Base-by-base conservation (phyloP, 1,140 invertebrate genomes). In the Procambarus virginalis region DNA sequence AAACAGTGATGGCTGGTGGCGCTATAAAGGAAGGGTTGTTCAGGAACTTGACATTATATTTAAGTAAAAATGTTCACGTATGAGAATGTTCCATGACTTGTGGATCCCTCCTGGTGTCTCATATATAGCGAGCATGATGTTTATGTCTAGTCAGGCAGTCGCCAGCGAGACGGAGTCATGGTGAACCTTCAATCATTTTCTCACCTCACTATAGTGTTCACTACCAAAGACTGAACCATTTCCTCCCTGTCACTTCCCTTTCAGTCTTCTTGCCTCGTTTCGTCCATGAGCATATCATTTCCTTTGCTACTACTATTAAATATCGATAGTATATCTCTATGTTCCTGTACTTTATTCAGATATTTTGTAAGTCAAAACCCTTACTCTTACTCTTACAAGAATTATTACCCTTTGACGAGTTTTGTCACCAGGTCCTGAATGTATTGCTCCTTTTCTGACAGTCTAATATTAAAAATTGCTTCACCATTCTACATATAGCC, bases 121-220 rank as follows among this genome's bases (percentile, higher is more conserved):
- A 78, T 51, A 78, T 70, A n/a, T 70, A 70, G 77, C 49, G 77
- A 78, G n/a, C 14, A 34, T 78, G 46, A 17, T 78, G 77, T 78
- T 20, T 78, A 78, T 78, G 48, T 78, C 77, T 78, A 78, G 77
- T 78, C 77, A 78, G 77, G 49, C 51, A 55, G 77, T 34, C 64
- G 64, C n/a, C 68, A 70, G 68, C 68, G 46, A 78, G 77, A 78
- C 77, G 51, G 77, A 20, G 20, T 49, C 46, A 49, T 20, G 46
- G 46, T 78, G 48, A 55, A 78, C 48, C 48, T 78, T 17, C 46
- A 20, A 9, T 6, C 46, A 78, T 8, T 3, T 12, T 17, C 3
- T 20, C 46, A 49, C 6, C 10, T 51, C 48, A 78, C 20, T 46
- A 78, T 4, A 20, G 17, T 10, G 51, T 78, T 17, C 48, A 20